Evolutionary conservation across 2,888 invertebrate species (phyloP), one percentile per base, ranked within the genome.

Genomic region (Aphidoletes aphidimyza): DNA sequence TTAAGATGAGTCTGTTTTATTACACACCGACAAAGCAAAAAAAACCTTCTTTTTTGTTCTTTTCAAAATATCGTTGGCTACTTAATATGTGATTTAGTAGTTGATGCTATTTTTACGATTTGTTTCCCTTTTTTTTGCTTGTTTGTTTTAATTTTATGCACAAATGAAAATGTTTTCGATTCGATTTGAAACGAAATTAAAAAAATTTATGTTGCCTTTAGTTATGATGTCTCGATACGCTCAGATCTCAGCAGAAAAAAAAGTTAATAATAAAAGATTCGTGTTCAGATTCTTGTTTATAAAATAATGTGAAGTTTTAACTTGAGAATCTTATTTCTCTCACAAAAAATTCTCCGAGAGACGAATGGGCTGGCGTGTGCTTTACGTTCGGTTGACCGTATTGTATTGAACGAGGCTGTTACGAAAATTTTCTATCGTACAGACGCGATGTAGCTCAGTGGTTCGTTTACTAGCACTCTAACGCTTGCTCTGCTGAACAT

Each of bases 301-400:
- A 69, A 69, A n/a, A 69, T 69, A 69, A 69, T 30, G 69, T 54
- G 54, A 69, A 30, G n/a, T n/a, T 69, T 54, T 54, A 22, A 0
- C 6, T 22, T 47, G 47, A 9, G 54, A 54, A 22, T 5, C 11
- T 39, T 39, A 8, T 39, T 39, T 39, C 39, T 39, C 11, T 11
- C 22, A 6, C 22, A 22, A 14, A 17, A 2, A 17, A 26, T 54
- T 78, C 36, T 34, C 17, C 19, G 47, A 5, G 78, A 81, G 81
- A 81, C 81, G 37, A 37, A 78, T 37, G 19, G 81, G 19, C 36
- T 81, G 81, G 37, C 37, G 81, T 81, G 81, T 81, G 81, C 39
- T 81, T 37, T 37, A 81, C 81, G 81, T 81, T 81, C 81, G 81
- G 81, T 81, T 81, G 81, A 81, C 81, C 81, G 81, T 37, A 81